Conservation (phyloP, 2,888 invertebrate species). For the Orchesella flavescens region DNA sequence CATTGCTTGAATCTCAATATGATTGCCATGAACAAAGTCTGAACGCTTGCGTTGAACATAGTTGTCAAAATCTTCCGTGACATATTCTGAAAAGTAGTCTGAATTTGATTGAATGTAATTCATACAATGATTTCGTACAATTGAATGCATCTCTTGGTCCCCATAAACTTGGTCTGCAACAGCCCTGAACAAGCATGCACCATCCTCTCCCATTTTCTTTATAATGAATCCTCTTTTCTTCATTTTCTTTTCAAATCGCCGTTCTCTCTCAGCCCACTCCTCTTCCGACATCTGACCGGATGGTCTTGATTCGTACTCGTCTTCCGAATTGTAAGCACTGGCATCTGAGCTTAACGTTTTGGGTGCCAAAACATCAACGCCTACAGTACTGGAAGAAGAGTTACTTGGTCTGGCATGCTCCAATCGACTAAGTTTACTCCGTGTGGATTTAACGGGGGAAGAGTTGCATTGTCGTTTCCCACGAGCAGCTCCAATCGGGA, state of each 20-base stretch:
- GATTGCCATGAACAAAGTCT: conserved; percentile 89
- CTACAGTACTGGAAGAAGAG: conserved; percentile 67
- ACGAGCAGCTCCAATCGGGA: conserved; percentile 76
- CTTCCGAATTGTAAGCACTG: conserved; percentile 82
- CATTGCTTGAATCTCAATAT: conserved; percentile 92
- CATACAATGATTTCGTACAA: conserved; percentile 88
- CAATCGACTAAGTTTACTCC: conserved; percentile 70
- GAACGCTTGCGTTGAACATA: conserved; percentile 87
- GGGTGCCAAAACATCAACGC: conserved; percentile 71
- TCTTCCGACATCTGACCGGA: conserved; percentile 77
- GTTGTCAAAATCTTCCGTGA: conserved; percentile 89
- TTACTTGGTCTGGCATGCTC: conserved; percentile 72
- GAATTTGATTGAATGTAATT: conserved; percentile 92
- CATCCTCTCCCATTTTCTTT: conserved; percentile 89
- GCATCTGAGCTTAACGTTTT: conserved; percentile 73
- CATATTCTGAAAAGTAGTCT: conserved; percentile 90
- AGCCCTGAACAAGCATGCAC: conserved; percentile 90
- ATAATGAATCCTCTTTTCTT: conserved; percentile 85
- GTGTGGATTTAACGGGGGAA: conserved; percentile 74
- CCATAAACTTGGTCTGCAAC: conserved; percentile 93
- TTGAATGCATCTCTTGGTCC: conserved; percentile 90
- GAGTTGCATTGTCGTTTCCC: conserved; percentile 78
- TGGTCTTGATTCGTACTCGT: conserved; percentile 78
- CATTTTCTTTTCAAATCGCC: conserved; percentile 82
- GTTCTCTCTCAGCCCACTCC: conserved; percentile 81